Base-by-base conservation (phyloP, 2,888 invertebrate genomes). In the Falcaria lacertinaria region DNA sequence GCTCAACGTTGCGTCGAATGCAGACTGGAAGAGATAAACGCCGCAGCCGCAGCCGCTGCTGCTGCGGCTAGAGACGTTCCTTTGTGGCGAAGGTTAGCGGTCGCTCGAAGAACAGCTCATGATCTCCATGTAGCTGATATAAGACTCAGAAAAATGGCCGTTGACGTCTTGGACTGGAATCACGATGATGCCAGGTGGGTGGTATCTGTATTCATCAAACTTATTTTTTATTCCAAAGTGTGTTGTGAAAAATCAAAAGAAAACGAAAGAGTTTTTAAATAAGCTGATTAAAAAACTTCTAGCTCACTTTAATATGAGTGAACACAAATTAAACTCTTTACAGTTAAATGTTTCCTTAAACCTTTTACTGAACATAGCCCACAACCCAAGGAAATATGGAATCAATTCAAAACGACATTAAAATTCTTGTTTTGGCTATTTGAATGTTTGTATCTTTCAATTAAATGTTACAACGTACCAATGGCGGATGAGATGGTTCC, bases 151-250 rank as follows among this genome's bases (percentile, higher is more conserved):
- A 97, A 97, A 92, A 95, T 97, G 92, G 97, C 97, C 42, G 94
- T 98, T 51, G 97, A 98, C 75, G 93, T 97, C 4, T 84, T 98
- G 55, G 97, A 97, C 68, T 98, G 98, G 98, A 95, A 95, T 83
- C 96, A 96, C 71, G 97, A 97, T 64, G 97, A 97, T 78, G 95
- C 96, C 37, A 94, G 89, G 89, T 86, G 45, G 40, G 64, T 52
- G 4, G 32, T 32, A 11, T 28, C 3, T 11, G 11, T 11, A 7
- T 28, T 28, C 11, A 11, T n/a, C n/a, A n/a, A n/a, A n/a, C n/a
- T n/a, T n/a, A n/a, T n/a, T n/a, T n/a, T n/a, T n/a, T n/a, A n/a
- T n/a, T n/a, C n/a, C n/a, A n/a, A n/a, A n/a, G n/a, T n/a, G n/a
- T n/a, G n/a, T n/a, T n/a, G n/a, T n/a, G 19, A 19, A 19, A 19